Evolutionary conservation across 2,888 invertebrate species (phyloP), one percentile per base, ranked within the genome.

Genomic region (Anoncus sp.): DNA sequence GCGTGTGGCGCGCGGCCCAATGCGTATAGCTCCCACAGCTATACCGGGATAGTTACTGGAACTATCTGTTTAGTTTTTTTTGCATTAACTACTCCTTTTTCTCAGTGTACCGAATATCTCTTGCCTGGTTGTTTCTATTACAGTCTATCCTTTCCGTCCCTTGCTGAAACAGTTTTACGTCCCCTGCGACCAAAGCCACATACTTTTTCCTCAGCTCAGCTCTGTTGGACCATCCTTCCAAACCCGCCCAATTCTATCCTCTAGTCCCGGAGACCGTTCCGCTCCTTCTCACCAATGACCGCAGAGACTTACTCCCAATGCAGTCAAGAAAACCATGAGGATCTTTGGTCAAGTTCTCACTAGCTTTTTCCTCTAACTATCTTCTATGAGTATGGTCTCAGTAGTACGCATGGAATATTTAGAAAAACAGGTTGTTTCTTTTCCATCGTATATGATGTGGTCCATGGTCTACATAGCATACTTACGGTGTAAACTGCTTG

Each of bases 71-170:
- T n/a, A n/a, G n/a, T n/a, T n/a, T n/a, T n/a, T n/a, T n/a, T n/a
- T n/a, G n/a, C n/a, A n/a, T n/a, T n/a, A n/a, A n/a, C n/a, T n/a
- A n/a, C n/a, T n/a, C n/a, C n/a, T n/a, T n/a, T n/a, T n/a, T n/a
- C n/a, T n/a, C n/a, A n/a, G n/a, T n/a, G n/a, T n/a, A n/a, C 78
- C 77, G 82, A 83, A 85, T 83, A 80, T 78, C 60, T 43, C 40
- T 18, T 35, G 77, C 70, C 78, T 63, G 67, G 63, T 69, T 62
- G 67, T 70, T 75, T 77, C 69, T 49, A 53, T 75, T 24, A 62
- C 67, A 40, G 57, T 70, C 62, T 22, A 24, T n/a, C 47, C 20
- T 51, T 66, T 45, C 51, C 31, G 31, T 35, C 35, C 27, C 53
- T 53, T 40, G 38, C 70, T 60, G 20, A 40, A 60, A 65, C 35